Evolutionary conservation across 2,113 vertebrate genomes (phyloP).

Genomic region (Chroicocephalus ridibundus): DNA sequence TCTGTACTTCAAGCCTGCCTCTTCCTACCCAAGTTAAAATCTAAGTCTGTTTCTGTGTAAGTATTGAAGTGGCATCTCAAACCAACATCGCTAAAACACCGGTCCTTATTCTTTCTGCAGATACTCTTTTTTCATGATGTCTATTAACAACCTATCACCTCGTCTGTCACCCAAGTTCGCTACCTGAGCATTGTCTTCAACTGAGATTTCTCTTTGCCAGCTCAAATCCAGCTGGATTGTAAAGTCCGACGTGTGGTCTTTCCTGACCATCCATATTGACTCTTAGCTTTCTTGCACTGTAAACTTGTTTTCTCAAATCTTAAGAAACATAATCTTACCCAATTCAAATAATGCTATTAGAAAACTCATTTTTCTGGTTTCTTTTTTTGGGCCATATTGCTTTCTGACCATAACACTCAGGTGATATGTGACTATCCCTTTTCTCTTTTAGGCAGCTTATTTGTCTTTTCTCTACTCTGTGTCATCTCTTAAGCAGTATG

Average conservation of each 20-base stretch:
- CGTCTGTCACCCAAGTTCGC: background rate
- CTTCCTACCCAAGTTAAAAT: background rate
- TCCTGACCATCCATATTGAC: background rate
- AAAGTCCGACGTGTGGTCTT: background rate
- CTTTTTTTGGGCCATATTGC: background rate
- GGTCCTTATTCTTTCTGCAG: background rate
- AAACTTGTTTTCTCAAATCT: background rate
- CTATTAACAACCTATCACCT: background rate
- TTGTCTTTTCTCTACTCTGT: background rate
- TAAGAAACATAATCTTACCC: background rate
- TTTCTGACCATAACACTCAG: background rate
- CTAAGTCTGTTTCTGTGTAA: background rate
- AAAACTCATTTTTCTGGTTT: background rate
- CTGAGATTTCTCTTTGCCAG: background rate
- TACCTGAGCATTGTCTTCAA: background rate
- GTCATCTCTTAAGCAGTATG: background rate
- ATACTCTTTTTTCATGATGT: background rate
- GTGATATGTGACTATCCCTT: background rate
- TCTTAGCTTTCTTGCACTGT: background rate
- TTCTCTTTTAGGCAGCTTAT: background rate
- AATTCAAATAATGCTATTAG: background rate
- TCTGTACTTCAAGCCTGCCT: background rate
- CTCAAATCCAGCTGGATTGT: background rate
- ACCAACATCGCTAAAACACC: background rate
- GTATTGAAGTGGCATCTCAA: background rate